Conservation (phyloP, 2,888 invertebrate species). For the Cabera pusaria region DNA sequence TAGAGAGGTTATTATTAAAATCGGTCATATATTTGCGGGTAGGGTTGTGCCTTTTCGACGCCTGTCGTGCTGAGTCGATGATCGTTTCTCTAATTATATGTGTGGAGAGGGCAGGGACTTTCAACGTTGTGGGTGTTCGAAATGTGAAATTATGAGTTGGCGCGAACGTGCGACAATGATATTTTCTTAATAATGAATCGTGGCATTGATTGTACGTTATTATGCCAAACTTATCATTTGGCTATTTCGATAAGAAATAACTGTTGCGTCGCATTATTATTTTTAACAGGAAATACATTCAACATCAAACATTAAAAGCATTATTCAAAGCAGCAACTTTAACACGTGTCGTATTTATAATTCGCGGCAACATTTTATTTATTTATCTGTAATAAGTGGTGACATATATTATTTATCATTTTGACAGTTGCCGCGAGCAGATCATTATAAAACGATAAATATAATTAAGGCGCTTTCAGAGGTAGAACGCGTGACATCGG, state of each 20-base stretch:
- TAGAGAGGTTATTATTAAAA: slow-evolving; percentile 67
- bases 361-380: slow-evolving; percentile 5
- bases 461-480: slow-evolving; percentile 74
- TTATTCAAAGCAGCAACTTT: no score
- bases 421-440: slow-evolving; percentile 58
- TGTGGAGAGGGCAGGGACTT: slow-evolving; percentile 63
- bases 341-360: no score
- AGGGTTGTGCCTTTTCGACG: slow-evolving; percentile 74
- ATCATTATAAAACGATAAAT: slow-evolving; percentile 81
- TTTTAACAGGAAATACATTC: no score
- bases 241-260: slow-evolving; percentile 35
- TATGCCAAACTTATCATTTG: slow-evolving; percentile 47
- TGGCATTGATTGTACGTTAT: slow-evolving; percentile 53
- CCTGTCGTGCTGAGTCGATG: slow-evolving; percentile 74
- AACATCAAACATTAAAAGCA: no score
- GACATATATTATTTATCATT: slow-evolving; percentile 32
- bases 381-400: slow-evolving; percentile 11
- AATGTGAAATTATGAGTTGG: slow-evolving; percentile 75
- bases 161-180: slow-evolving; percentile 72
- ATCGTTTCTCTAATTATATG: slow-evolving; percentile 80
- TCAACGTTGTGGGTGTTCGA: slow-evolving; percentile 78
- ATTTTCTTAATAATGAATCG: slow-evolving; percentile 56
- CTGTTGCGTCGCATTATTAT: neutral
- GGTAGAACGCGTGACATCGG: slow-evolving; percentile 61
- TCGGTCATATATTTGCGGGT: slow-evolving; percentile 72